Evolutionary conservation across 2,888 invertebrate species (phyloP).

Genomic region (Leistus spinibarbis): DNA sequence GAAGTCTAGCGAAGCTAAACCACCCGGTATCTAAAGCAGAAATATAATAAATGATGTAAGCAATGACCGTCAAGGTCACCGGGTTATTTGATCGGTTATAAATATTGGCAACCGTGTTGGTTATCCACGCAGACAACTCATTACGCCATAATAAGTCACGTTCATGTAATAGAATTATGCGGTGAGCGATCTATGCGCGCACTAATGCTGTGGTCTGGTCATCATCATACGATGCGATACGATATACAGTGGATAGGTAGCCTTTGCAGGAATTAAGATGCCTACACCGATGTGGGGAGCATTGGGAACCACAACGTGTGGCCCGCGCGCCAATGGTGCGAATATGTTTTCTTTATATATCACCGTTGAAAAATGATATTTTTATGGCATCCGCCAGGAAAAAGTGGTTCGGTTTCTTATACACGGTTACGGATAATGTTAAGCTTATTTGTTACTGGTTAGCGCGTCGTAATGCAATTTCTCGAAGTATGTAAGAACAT

Average conservation of each 20-base stretch:
- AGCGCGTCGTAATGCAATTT: background rate
- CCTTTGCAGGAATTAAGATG: background rate
- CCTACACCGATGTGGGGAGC: background rate
- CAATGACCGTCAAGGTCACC: constrained; percentile 21
- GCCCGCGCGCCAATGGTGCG: background rate
- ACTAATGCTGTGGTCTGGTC: background rate
- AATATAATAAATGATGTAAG: background rate
- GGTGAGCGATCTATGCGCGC: background rate
- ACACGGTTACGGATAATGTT: background rate
- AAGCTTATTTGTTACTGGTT: constrained; percentile 7
- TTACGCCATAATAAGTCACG: constrained; percentile 29
- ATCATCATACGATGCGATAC: background rate
- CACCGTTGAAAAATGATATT: background rate
- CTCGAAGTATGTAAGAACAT: background rate
- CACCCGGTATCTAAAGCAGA: background rate
- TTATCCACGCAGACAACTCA: constrained; percentile 17
- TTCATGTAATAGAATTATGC: constrained; percentile 7
- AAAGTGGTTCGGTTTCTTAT: background rate
- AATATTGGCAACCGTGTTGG: constrained; percentile 33
- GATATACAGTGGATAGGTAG: no score
- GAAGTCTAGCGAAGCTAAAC: no score
- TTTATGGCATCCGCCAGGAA: background rate
- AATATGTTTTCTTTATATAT: background rate
- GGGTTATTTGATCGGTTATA: constrained; percentile 33
- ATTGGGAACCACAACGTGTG: constrained; percentile 1